A percentile compares a stretch with the other conserved stretches of the same genome.
Conservation (phyloP, 2,888 invertebrate species). For the Caenorhabditis zanzibari region DNA sequence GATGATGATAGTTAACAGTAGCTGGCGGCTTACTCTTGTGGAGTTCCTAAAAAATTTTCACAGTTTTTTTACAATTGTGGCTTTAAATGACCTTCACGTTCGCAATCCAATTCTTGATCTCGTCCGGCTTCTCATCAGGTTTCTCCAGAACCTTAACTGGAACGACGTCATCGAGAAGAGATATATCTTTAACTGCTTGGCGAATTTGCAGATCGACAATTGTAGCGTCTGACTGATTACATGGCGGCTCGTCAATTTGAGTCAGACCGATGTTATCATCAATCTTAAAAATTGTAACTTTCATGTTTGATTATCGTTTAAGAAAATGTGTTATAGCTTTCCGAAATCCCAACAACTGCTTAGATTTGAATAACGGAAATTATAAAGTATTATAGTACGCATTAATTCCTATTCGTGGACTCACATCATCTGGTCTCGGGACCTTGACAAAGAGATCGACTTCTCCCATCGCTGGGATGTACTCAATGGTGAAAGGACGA, state of each 20-base stretch:
- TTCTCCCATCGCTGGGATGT: constrained; percentile 97
- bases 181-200: constrained; percentile 86
- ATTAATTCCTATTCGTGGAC: no score
- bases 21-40: constrained; percentile 93
- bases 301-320: neutral
- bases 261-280: constrained; percentile 82
- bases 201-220: constrained; percentile 93
- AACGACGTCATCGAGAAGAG: constrained; percentile 68
- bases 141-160: constrained; percentile 90
- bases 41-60: constrained; percentile 89
- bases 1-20: constrained; percentile 89
- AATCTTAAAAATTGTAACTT: constrained; percentile 64
- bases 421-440: constrained; percentile 88
- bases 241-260: constrained; percentile 92
- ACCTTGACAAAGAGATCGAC: constrained; percentile 97
- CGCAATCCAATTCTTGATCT: constrained; percentile 95
- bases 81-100: constrained; percentile 74
- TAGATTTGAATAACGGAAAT: no score
- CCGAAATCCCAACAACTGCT: no score
- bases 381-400: no score
- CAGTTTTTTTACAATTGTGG: neutral
- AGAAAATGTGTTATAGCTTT: no score
- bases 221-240: constrained; percentile 95
- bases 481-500: constrained; percentile 96
- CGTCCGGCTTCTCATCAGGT: constrained; percentile 89